phyloP scores from a whole-genome alignment of 2,888 invertebrate species.

The Campopleginae sp. region DNA sequence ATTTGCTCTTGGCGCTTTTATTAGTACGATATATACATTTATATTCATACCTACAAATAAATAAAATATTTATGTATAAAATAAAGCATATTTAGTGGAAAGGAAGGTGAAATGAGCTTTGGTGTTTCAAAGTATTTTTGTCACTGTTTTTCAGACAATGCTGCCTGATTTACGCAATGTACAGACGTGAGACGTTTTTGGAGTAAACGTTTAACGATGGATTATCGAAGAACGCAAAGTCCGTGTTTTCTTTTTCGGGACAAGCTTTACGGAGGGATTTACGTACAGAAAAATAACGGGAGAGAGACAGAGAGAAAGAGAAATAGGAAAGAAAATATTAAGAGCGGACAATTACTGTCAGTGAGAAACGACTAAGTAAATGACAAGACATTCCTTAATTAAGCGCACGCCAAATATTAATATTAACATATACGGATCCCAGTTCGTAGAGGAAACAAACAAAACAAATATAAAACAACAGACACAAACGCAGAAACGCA shows the following conservation, averaged over 20 bases:
- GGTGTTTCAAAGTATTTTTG: slow-evolving; percentile 67
- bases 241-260: slow-evolving; percentile 65
- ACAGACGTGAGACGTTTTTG: slow-evolving; percentile 69
- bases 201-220: slow-evolving; percentile 61
- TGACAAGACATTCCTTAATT: slow-evolving; percentile 64
- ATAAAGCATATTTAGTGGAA: slow-evolving; percentile 40
- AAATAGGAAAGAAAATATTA: slow-evolving; percentile 40
- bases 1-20: slow-evolving; percentile 60
- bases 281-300: slow-evolving; percentile 36
- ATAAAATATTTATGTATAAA: slow-evolving; percentile 16
- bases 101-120: slow-evolving; percentile 21
- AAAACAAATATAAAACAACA: slow-evolving; percentile 21
- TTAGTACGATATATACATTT: slow-evolving; percentile 40
- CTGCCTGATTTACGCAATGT: slow-evolving; percentile 71
- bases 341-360: slow-evolving; percentile 51
- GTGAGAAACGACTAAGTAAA: slow-evolving; percentile 57
- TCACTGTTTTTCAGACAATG: slow-evolving; percentile 72
- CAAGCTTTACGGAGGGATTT: slow-evolving; percentile 63
- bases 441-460: slow-evolving; percentile 35
- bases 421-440: slow-evolving; percentile 55
- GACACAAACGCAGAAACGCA: slow-evolving; percentile 59
- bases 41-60: slow-evolving; percentile 11
- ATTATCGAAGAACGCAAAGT: slow-evolving; percentile 60
- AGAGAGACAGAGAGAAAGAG: slow-evolving; percentile 42
- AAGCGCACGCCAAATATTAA: slow-evolving; percentile 64